Percentiles rank a stretch among this genome's conserved stretches.
Evolutionary conservation across 2,113 vertebrate species (phyloP).

Genomic region (Vimba vimba): DNA sequence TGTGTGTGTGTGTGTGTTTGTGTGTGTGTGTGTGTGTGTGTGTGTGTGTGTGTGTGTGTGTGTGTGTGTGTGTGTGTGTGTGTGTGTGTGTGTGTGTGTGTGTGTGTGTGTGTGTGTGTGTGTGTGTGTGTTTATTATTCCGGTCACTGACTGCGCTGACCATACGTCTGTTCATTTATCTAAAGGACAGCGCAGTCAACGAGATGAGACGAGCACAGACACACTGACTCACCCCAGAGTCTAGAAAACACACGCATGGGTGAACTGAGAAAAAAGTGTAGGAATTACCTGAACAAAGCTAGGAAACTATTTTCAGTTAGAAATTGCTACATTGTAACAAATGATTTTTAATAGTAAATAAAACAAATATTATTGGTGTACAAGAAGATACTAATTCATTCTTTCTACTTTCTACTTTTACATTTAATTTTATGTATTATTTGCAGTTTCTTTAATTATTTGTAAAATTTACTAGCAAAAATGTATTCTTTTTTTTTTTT

Average conservation of each 20-base stretch:
- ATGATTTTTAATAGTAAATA: too few relatives aligned
- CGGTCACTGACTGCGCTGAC: background rate
- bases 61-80: background rate
- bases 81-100: too few relatives aligned
- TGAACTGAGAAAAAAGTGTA: background rate
- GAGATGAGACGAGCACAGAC: constrained; percentile 47
- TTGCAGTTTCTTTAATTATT: too few relatives aligned
- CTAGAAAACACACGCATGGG: constrained; percentile 34
- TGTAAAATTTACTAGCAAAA: too few relatives aligned
- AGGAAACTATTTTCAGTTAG: background rate
- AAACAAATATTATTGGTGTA: too few relatives aligned
- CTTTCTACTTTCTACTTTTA: too few relatives aligned
- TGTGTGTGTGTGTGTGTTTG: background rate
- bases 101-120: too few relatives aligned
- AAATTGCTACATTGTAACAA: too few relatives aligned
- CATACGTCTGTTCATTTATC: constrained; percentile 31
- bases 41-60: background rate
- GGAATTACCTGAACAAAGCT: background rate
- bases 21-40: background rate
- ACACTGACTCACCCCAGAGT: background rate
- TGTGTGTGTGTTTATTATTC: background rate
- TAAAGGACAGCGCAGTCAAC: constrained; percentile 37
- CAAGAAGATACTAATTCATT: too few relatives aligned
- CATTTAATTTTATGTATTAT: too few relatives aligned
- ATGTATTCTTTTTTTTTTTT: too few relatives aligned